Evolutionary conservation across 2,113 vertebrate species (phyloP).

Genomic region (Pica pica): DNA sequence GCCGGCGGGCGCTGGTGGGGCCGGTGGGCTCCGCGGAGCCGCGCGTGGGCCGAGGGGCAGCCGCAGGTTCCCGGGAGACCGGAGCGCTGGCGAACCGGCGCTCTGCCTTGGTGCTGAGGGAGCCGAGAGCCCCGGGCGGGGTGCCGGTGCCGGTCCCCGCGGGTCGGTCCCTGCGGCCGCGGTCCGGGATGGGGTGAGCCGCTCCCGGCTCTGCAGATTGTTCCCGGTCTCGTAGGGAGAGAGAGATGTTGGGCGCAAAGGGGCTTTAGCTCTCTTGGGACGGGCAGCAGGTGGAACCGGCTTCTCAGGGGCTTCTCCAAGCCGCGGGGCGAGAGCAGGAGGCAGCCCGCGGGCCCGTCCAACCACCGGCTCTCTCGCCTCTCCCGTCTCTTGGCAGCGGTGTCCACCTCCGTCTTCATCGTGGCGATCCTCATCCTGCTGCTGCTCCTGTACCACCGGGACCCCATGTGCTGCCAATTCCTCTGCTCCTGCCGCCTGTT

Average conservation of each 20-base stretch:
- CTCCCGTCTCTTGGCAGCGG: constrained; percentile 6
- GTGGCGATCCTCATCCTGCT: constrained; percentile 75
- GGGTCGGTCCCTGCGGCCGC: neutral
- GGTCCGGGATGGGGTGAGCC: neutral
- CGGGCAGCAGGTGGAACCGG: neutral
- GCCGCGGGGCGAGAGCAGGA: neutral
- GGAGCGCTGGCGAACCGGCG: neutral
- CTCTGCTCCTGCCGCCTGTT: constrained; percentile 74
- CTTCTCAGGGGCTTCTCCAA: neutral
- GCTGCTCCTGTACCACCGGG: constrained; percentile 75
- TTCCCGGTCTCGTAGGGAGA: no score
- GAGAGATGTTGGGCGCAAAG: neutral
- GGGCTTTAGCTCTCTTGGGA: no score
- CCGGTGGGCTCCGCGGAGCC: neutral
- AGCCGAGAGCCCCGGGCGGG: neutral
- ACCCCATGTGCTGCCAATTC: constrained; percentile 78
- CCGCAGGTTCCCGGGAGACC: neutral
- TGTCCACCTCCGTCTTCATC: constrained; percentile 78
- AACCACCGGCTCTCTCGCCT: neutral
- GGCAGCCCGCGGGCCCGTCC: neutral
- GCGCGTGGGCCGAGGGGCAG: neutral
- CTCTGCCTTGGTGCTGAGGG: neutral
- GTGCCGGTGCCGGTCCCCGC: neutral
- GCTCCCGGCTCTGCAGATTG: neutral
- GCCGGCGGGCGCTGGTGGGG: neutral